These are phyloP conservation scores for Schizopygopsis malacanthus DNA, from an alignment of 2,797 vertebrate genomes.

Conservation along the genomic window DNA sequence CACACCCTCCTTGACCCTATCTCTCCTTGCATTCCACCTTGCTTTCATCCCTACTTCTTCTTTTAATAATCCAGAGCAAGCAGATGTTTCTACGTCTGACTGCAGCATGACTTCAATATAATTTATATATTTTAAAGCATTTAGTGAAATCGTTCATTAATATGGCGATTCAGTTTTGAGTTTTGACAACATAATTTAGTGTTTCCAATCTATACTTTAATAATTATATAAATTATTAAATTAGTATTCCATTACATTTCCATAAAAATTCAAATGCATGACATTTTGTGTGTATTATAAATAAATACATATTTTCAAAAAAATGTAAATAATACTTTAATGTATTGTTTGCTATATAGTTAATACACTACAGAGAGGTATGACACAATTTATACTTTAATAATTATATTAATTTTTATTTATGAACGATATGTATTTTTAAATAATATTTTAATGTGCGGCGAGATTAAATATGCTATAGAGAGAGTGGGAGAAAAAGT, in stretches of 20 bases:
- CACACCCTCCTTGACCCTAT: slow-evolving; percentile 14
- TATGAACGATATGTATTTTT: not conserved
- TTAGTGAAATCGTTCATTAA: not conserved
- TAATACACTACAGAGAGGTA: not conserved
- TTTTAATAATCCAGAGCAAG: slow-evolving; percentile 26
- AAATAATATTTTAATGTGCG: not conserved
- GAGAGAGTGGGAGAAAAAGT: not conserved
- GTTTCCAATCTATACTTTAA: not conserved
- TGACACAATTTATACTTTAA: not conserved
- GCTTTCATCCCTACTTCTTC: slow-evolving; percentile 27
- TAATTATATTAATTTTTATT: not conserved
- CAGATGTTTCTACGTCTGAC: slow-evolving; percentile 36
- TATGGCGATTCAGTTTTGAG: not conserved
- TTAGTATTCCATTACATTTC: not conserved
- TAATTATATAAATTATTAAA: not conserved
- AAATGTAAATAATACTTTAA: not conserved
- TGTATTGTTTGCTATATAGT: not conserved
- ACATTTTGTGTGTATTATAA: not conserved
- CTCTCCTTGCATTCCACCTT: slow-evolving; percentile 31
- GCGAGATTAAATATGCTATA: not conserved
- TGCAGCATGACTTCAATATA: not conserved
- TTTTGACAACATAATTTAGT: not conserved
- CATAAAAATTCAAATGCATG: not conserved
- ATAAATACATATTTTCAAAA: not conserved
- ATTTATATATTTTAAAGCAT: not conserved